Evolutionary conservation across 1,140 invertebrate genomes (phyloP), one percentile per base, ranked within the genome.

Genomic region (Lethrus apterus): DNA sequence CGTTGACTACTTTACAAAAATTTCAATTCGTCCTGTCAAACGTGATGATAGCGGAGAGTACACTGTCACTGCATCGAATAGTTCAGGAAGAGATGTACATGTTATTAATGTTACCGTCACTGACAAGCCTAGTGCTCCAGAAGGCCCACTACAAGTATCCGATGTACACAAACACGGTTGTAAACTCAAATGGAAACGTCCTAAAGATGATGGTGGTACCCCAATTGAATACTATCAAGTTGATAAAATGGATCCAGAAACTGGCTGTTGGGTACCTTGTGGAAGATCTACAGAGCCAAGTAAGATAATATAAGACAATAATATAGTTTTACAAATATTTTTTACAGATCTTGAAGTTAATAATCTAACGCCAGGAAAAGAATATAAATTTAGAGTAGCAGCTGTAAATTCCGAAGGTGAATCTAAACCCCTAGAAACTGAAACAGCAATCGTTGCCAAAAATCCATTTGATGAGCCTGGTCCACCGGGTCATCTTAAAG

Each of bases 371-470:
- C 88, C 89, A 13, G 88, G 85, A 21, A 87, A 93, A 60, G 90
- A 95, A 68, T 96, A 95, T 65, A 89, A 89, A 69, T 95, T 95
- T 79, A 77, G 95, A 46, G 93, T 98, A 2, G 80, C 85, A 17
- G 96, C 96, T 38, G 90, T 98, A 8, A 99, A 99, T 70, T 75
- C 87, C 5, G 92, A 98, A 66, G 96, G 96, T 21, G 89, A 96
- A 70, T 97, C 93, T 2, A 89, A 91, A 58, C 93, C 93, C 11
- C 71, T 98, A n/a, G 80, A 82, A 52, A 84, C 89, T 0, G 83
- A 89, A 21, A 77, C 85, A 62, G 73, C 86, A 9, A 92, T 98
- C 35, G 71, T 89, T 59, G 93, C 94, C 13, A 98, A 98, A 73
- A 95, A 97, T 85, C 93, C 93, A 46, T 98, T 86, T 63, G 89